Base-by-base conservation (phyloP, 2,113 vertebrate genomes). In the Zingel zingel region DNA sequence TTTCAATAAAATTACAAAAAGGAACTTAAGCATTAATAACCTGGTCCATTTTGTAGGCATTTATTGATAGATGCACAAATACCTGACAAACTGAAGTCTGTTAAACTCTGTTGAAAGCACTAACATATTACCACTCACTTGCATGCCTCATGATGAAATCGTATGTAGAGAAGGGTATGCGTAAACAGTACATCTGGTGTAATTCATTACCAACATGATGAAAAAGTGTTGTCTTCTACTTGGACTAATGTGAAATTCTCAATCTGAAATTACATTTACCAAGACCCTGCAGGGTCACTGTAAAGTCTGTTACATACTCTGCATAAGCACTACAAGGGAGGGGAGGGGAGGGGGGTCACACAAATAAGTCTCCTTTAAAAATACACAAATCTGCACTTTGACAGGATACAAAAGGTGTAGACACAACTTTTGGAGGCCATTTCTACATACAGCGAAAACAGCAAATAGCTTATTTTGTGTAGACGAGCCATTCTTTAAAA, bases 61-160 rank as follows among this genome's bases (percentile, higher is more conserved):
- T 92, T 91, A 91, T 90, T 92, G 13, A 74, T 6, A 57, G 45
- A 81, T 82, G 43, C 23, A 81, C 70, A 76, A 71, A 79, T 30
- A 81, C 68, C 59, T 54, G 33, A 62, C 47, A 81, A 45, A 18
- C 53, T 70, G 58, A 48, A 45, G 27, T 48, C 18, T 39, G 27
- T 39, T 63, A 13, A 16, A 14, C 48, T 10, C 33, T 39, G 10
- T 5, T 74, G 69, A 50, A 36, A 36, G 9, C 19, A 36, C 14
- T 0, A 12, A 75, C 6, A 30, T 33, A 48, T 53, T 19, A 30
- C 15, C 13, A 57, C 56, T 63, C 43, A 18, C 6, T 43, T 8
- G 15, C 16, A 9, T 53, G 50, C 3, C 53, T 48, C 39, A 30
- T 47, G 18, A 80, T 25, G 5, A 59, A 65, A 27, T 21, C 0